phyloP scores from a whole-genome alignment of 2,113 vertebrate genomes.

The Balaenoptera acutorostrata region DNA sequence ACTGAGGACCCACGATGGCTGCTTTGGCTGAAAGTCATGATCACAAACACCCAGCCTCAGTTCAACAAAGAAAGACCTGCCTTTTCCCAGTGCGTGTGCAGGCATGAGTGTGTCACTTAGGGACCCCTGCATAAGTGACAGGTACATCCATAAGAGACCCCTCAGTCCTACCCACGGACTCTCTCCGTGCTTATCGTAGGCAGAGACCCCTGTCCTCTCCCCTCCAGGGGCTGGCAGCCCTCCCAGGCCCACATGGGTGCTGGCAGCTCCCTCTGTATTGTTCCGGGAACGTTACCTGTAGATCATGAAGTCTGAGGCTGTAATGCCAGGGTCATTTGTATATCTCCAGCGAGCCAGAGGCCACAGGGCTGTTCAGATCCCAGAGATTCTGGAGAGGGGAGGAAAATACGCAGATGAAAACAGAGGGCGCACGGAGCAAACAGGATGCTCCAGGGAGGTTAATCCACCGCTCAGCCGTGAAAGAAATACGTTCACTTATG shows the following conservation, averaged over 20 bases:
- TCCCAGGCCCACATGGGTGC: rapidly evolving
- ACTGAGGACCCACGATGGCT: not conserved
- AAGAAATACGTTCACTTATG: conserved; percentile 52
- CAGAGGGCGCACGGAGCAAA: not conserved
- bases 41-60: not conserved
- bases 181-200: rapidly evolving
- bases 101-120: not conserved
- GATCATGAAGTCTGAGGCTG: not conserved
- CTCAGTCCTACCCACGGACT: not conserved
- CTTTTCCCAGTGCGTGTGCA: not conserved
- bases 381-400: not conserved
- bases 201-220: not conserved
- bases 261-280: not conserved
- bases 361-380: not conserved
- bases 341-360: not conserved
- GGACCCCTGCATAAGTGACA: not conserved
- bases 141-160: not conserved
- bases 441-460: not conserved
- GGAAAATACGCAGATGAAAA: not conserved
- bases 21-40: not conserved
- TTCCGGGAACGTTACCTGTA: not conserved
- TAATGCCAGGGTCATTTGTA: not conserved
- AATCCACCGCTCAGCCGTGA: conserved; percentile 3
- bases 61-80: not conserved
- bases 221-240: not conserved